Base-by-base conservation (phyloP, 2,113 vertebrate genomes). In the Jacana jacana region DNA sequence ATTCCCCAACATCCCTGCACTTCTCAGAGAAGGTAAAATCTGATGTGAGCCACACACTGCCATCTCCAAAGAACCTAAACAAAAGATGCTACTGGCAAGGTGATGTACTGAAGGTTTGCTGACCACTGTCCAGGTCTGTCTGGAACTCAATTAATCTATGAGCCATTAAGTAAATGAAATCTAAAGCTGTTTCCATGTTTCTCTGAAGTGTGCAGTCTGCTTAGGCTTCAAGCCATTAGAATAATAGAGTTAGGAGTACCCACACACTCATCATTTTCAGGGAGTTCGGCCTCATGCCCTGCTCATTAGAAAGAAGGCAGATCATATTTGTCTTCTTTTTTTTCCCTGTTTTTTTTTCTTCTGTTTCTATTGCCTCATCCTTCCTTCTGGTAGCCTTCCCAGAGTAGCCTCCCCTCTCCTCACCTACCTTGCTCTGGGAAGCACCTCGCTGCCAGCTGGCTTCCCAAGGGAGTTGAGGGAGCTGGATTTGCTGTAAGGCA, bases 161-260 rank as follows among this genome's bases (percentile, higher is more conserved):
- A 96, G 44, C 81, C 93, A 97, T 97, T 97, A 97, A 97, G 86
- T 93, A 97, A 98, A 97, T 97, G 73, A 98, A 98, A 96, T 90
- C 73, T 95, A 79, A 87, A 87, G 71, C 31, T 78, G 48, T 96
- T 97, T 94, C 72, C 81, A 90, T 80, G 19, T 86, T 94, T 89
- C 71, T 97, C 91, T 95, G 82, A 96, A 97, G 68, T 95, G 96
- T 93, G 70, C 40, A 81, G 93, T 58, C 95, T 97, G 81, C 80
- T 95, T 75, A 96, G 86, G 64, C 92, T 96, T 87, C 87, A 64
- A 81, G 81, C 68, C 89, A 89, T 91, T 97, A 93, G 81, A 97
- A 97, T 95, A 96, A 97, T 55, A 87, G 69, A 86, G 64, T 97
- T 91, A 79, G 81, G 28, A 96, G 19, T 72, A 63, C 66, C 72